phyloP scores from a whole-genome alignment of 1,140 invertebrate genomes.

The Hirudo medicinalis region DNA sequence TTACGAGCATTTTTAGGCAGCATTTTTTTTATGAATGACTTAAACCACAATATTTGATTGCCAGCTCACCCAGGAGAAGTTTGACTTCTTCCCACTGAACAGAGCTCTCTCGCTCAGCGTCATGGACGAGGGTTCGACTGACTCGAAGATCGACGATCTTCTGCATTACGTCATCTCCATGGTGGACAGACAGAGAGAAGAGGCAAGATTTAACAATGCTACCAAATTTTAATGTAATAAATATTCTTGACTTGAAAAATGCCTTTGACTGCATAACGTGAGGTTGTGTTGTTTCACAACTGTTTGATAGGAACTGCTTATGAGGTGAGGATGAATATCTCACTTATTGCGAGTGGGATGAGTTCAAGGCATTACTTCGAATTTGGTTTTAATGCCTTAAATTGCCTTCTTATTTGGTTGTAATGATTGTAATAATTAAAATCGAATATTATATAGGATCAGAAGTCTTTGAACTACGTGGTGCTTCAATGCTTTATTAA shows the following conservation, averaged over 20 bases:
- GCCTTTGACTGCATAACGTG: background rate
- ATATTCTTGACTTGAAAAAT: background rate
- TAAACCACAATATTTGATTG: background rate
- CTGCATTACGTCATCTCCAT: conserved; percentile 18
- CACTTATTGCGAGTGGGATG: background rate
- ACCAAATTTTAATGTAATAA: too few relatives aligned
- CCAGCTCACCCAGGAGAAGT: conserved; percentile 34
- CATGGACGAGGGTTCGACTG: conserved; percentile 21
- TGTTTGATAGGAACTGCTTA: too few relatives aligned
- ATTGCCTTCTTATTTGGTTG: background rate
- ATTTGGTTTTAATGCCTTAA: too few relatives aligned
- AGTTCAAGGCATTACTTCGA: background rate
- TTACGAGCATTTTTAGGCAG: background rate
- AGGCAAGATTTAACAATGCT: conserved; percentile 11
- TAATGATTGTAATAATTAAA: background rate
- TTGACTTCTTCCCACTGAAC: conserved; percentile 41
- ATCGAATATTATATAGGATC: background rate
- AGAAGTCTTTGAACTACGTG: too few relatives aligned
- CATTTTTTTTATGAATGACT: background rate
- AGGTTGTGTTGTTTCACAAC: background rate
- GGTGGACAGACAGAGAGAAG: conserved; percentile 19
- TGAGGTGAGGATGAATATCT: too few relatives aligned
- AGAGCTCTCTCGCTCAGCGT: conserved; percentile 32
- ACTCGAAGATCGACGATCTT: conserved; percentile 23
- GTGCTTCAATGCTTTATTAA: too few relatives aligned